phyloP scores from a whole-genome alignment of 2,797 vertebrate species.

The Anguilla obscura region DNA sequence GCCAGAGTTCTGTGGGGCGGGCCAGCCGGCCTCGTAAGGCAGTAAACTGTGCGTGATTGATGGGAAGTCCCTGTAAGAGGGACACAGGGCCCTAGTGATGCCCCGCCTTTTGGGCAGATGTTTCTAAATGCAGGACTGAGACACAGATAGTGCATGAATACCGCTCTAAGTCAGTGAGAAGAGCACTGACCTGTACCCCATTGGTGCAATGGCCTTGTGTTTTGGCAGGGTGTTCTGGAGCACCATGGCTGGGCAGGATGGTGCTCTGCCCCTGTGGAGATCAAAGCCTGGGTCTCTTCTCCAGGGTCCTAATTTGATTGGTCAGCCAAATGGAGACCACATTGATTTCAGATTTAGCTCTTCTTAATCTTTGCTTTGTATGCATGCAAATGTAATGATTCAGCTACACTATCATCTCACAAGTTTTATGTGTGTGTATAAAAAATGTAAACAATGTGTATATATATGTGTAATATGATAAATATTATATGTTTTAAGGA shows the following conservation, averaged over 20 bases:
- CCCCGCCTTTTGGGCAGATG: neutral
- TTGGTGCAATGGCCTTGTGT: neutral
- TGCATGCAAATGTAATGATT: neutral
- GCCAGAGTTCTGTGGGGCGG: neutral
- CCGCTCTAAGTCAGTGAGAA: neutral
- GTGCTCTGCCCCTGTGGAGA: neutral
- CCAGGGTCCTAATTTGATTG: neutral
- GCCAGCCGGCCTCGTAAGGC: neutral
- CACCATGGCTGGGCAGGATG: neutral
- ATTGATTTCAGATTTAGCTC: neutral
- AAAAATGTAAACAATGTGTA: neutral
- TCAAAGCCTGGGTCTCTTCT: neutral
- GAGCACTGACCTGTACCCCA: neutral
- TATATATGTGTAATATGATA: neutral
- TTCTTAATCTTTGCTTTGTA: neutral
- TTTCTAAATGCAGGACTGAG: neutral
- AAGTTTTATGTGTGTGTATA: neutral
- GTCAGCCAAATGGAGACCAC: neutral
- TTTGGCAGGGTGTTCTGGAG: neutral
- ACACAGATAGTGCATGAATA: no score
- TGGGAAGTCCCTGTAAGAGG: neutral
- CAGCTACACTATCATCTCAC: neutral
- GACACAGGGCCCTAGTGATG: neutral
- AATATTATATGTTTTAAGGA: neutral
- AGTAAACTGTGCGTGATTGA: neutral